Base-by-base conservation (phyloP, 2,113 vertebrate genomes). In the Pleuronectes platessa region DNA sequence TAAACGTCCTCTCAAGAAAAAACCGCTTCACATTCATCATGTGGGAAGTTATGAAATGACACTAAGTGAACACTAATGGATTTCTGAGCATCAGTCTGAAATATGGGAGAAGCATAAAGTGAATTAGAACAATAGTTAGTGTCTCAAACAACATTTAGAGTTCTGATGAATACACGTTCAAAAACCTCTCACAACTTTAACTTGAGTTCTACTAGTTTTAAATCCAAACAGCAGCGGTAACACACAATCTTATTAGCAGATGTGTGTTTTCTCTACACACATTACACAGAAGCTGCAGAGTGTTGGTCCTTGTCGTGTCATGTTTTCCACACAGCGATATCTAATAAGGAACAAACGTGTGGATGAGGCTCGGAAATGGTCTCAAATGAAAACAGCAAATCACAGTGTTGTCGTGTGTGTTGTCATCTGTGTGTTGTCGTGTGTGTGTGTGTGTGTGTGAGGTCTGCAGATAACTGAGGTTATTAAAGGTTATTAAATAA, bases 301-400 rank as follows among this genome's bases (percentile, higher is more conserved):
- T 13, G 14, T 40, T 2, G 40, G 49, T 31, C 6, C 72, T 84
- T 78, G 81, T 88, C 77, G 0, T 63, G 84, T 79, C 70, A 24
- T 83, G 73, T 84, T 77, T 76, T 37, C 70, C 71, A 74, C 71
- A 81, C 68, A 69, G 74, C 4, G 26, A 58, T 21, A 1, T 78
- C 80, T 84, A 88, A 91, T 78, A n/a, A 81, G 87, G 83, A 61
- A 62, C 67, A 53, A 85, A 76, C 27, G 37, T 51, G 42, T 18
- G 55, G 62, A 62, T 23, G 26, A 71, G 68, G 68, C 40, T 61
- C 0, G 35, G 72, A 61, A 72, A 63, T 72, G 10, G 60, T 68
- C 68, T 74, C 21, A 60, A 73, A 78, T 78, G 78, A 82, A 78
- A 79, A 67, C 15, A 6, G 37, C 61, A 70, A 87, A 82, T 71